Conservation (phyloP, 92 coral and sea anemone species). For the Epizoanthus stellaris region DNA sequence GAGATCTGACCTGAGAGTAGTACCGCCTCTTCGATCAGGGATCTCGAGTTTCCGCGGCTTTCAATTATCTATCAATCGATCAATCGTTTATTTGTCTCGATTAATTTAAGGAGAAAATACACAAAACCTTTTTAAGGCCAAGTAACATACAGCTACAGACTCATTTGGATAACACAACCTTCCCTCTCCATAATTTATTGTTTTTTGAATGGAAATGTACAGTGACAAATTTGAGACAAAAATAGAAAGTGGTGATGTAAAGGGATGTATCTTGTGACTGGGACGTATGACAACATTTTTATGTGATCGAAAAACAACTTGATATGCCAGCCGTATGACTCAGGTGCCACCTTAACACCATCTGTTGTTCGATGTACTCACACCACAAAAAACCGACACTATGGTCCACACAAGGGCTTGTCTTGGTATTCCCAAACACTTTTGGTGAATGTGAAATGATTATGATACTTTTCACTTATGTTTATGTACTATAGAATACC, state of each 20-base stretch:
- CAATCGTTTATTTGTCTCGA: neutral
- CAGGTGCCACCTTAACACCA: neutral
- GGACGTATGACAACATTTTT: neutral
- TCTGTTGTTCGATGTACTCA: slow-evolving; percentile 2
- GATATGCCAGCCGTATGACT: neutral
- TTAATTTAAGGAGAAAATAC: neutral
- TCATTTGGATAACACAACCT: too few relatives aligned
- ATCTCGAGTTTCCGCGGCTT: neutral
- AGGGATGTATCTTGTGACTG: neutral
- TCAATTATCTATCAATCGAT: neutral
- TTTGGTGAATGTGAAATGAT: neutral
- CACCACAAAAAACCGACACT: neutral
- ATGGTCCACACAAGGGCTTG: neutral
- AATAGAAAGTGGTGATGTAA: slow-evolving; percentile 10
- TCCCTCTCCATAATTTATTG: too few relatives aligned
- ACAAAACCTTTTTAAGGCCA: neutral
- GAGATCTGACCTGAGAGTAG: too few relatives aligned
- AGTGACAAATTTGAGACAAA: neutral
- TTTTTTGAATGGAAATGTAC: neutral
- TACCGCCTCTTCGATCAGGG: slow-evolving; percentile 18
- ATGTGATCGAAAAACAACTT: neutral
- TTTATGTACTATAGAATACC: neutral
- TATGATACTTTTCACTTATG: neutral
- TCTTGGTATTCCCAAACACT: neutral
- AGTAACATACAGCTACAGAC: neutral